phyloP scores from a whole-genome alignment of 2,113 vertebrate genomes.

The Hippocampus zosterae region DNA sequence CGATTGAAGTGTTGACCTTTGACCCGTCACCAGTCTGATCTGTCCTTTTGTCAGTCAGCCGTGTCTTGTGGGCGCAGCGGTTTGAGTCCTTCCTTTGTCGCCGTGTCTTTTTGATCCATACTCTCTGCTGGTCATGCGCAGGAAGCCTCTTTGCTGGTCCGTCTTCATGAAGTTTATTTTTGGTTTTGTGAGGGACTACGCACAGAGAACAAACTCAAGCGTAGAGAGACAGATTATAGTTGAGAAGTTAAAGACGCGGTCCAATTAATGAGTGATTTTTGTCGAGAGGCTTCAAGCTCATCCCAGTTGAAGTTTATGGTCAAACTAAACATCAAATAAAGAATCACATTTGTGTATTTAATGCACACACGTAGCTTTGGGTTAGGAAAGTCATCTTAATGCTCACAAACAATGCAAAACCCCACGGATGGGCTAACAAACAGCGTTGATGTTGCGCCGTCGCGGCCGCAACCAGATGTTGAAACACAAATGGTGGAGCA shows the following conservation, averaged over 20 bases:
- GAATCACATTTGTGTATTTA: not conserved
- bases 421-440: not conserved
- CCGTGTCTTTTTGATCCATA: not conserved
- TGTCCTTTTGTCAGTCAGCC: not conserved
- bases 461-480: no score
- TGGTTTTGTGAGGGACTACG: no score
- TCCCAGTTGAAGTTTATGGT: not conserved
- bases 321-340: not conserved
- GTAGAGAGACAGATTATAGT: no score
- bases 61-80: not conserved
- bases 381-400: not conserved
- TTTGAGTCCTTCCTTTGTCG: not conserved
- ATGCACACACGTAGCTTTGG: not conserved
- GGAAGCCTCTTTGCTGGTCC: no score
- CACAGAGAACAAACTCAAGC: no score
- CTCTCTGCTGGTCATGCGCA: no score
- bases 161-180: no score
- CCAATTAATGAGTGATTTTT: not conserved
- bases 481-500: no score
- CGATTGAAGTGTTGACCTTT: not conserved
- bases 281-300: not conserved
- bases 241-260: no score
- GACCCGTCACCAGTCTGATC: not conserved
- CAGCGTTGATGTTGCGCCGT: not conserved
- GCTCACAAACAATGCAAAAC: not conserved